Base-by-base conservation (phyloP, 2,888 invertebrate genomes). In the Ormyrus rosae region DNA sequence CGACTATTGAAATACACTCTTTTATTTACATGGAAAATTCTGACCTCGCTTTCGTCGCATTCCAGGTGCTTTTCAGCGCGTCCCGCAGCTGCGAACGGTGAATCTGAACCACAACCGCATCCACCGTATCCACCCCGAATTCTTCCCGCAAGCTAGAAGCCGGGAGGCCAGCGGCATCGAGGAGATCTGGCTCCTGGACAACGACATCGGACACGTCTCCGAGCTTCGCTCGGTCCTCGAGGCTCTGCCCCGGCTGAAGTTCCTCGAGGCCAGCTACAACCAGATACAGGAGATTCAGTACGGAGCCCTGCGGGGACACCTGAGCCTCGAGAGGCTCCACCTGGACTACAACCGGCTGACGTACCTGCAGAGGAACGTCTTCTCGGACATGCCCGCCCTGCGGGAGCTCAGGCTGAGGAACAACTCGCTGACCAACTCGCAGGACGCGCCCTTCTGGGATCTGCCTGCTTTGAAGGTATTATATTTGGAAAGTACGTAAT, bases 371-470 rank as follows among this genome's bases (percentile, higher is more conserved):
- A 92, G 95, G 58, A 96, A 96, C 87, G 95, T 96, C 0, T 95
- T 97, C 87, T 93, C 94, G 88, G 95, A 95, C 13, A 95, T 97
- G 95, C 96, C 96, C 0, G 95, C 96, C 0, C 91, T 98, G 56
- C 92, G 96, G 84, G 96, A 97, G 87, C 91, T 98, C 55, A 93
- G 96, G 85, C 91, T 98, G 80, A 93, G 94, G 84, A 97, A 97
- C 86, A 98, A 98, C 88, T 96, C 96, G 2, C 90, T 98, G 50
- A 93, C 94, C 0, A 95, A 96, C 87, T 92, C 94, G 71, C 91
- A 95, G 65, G 94, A 95, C 82, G 93, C 94, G 69, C 96, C 96
- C 0, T 94, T 95, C 87, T 97, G 96, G 96, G 95, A 96, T 91
- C 91, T 97, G 64, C 96, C 96, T 0, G 94, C 95, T 7, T 91